Evolutionary conservation across 1,140 invertebrate genomes (phyloP).

Genomic region (Samia ricini): DNA sequence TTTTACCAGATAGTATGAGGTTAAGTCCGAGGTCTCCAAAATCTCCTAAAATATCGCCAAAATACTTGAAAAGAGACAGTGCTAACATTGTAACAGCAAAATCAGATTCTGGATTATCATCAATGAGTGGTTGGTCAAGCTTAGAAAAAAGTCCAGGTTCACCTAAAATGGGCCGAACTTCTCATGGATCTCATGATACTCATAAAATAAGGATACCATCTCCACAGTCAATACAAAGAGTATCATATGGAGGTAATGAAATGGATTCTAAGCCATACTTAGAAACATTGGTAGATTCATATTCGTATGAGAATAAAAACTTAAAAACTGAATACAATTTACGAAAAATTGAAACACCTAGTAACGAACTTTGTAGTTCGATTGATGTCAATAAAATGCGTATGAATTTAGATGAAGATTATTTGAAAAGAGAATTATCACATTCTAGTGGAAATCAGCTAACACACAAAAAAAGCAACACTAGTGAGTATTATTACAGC

Average conservation of each 20-base stretch:
- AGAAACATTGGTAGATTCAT: slow-evolving; percentile 71
- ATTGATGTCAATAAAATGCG: slow-evolving; percentile 54
- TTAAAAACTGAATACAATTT: slow-evolving; percentile 48
- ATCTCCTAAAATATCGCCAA: slow-evolving; percentile 86
- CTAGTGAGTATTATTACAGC: slow-evolving; percentile 78
- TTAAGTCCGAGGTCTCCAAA: slow-evolving; percentile 85
- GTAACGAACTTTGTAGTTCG: slow-evolving; percentile 39
- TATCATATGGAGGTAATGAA: slow-evolving; percentile 55
- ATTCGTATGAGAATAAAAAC: slow-evolving; percentile 49
- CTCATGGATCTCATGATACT: slow-evolving; percentile 53
- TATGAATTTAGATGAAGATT: slow-evolving; percentile 51
- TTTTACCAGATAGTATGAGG: slow-evolving; percentile 73
- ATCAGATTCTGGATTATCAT: slow-evolving; percentile 90
- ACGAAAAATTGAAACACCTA: slow-evolving; percentile 36
- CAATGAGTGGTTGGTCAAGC: slow-evolving; percentile 91
- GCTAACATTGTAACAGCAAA: slow-evolving; percentile 84
- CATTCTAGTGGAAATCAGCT: slow-evolving; percentile 47
- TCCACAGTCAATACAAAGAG: slow-evolving; percentile 59
- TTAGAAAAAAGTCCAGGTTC: slow-evolving; percentile 90
- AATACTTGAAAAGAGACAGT: slow-evolving; percentile 82
- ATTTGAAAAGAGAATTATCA: slow-evolving; percentile 49
- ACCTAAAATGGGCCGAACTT: slow-evolving; percentile 74
- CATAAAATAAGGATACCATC: slow-evolving; percentile 63
- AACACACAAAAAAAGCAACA: slow-evolving; percentile 47
- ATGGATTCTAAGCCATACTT: slow-evolving; percentile 65